Evolutionary conservation across 2,113 vertebrate genomes (phyloP).

Genomic region (Dolichallabes microphthalmus): DNA sequence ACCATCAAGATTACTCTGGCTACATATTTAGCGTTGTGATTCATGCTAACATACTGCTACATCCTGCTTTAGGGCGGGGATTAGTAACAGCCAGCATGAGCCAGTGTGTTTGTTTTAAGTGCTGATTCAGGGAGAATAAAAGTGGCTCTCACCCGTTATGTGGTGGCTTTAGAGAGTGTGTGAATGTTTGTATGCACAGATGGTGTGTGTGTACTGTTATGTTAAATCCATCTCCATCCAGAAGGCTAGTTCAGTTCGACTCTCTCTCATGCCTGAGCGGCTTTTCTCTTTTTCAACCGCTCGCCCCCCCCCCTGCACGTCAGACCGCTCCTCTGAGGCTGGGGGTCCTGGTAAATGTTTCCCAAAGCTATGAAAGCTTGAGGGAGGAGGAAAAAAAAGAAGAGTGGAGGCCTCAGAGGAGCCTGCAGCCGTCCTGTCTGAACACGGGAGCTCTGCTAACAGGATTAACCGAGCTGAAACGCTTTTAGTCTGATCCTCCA

Average conservation of each 20-base stretch:
- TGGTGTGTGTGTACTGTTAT: conserved; percentile 31
- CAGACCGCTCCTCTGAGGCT: conserved; percentile 62
- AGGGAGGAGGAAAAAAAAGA: background rate
- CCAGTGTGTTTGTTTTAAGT: background rate
- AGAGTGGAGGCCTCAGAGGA: conserved; percentile 17
- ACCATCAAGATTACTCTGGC: background rate
- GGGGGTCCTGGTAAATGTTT: conserved; percentile 35
- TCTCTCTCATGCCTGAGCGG: background rate
- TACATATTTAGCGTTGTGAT: background rate
- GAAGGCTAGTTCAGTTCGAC: background rate
- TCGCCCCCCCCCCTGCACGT: conserved; percentile 40
- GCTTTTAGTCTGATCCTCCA: conserved; percentile 39
- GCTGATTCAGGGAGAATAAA: conserved; percentile 14
- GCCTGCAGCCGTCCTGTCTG: conserved; percentile 25
- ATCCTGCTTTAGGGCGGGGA: background rate
- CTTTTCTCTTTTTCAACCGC: conserved; percentile 17
- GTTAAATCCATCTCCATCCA: conserved; percentile 16
- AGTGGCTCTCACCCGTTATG: conserved; percentile 1
- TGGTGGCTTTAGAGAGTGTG: conserved; percentile 7
- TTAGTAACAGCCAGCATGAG: background rate
- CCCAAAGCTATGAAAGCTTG: conserved; percentile 2
- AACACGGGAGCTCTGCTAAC: conserved; percentile 64
- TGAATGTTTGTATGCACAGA: conserved; percentile 30
- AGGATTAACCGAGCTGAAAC: conserved; percentile 64
- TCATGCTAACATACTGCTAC: background rate